These are phyloP conservation scores for Erpornis zantholeuca DNA, from an alignment of 2,113 vertebrate genomes.

Conservation along the genomic window DNA sequence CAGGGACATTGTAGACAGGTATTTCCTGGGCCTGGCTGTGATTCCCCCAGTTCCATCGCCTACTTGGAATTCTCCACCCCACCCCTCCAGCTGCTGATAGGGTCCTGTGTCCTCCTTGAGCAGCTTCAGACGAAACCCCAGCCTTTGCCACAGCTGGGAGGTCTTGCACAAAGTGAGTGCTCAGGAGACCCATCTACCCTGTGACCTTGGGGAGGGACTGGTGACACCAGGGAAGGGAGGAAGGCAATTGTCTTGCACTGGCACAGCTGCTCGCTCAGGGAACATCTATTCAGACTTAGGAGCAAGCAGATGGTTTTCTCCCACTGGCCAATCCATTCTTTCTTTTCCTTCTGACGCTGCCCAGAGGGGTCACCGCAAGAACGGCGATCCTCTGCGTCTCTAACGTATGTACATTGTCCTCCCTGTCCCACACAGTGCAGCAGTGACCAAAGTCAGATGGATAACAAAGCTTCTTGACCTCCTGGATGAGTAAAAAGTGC, in stretches of 20 bases:
- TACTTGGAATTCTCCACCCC: neutral
- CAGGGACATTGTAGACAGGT: neutral
- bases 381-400: neutral
- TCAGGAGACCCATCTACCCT: neutral
- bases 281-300: neutral
- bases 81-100: neutral
- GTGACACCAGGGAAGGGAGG: neutral
- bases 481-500: neutral
- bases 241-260: neutral
- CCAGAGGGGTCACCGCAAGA: neutral
- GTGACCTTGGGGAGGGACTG: neutral
- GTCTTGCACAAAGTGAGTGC: neutral
- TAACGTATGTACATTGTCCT: neutral
- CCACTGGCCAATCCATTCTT: neutral
- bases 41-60: neutral
- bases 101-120: neutral
- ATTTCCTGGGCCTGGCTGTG: constrained; percentile 28
- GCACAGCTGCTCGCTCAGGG: neutral
- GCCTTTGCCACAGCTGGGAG: rapidly evolving
- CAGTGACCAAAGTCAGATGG: neutral
- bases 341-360: neutral
- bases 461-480: neutral
- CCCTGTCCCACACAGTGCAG: neutral
- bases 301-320: constrained; percentile 18
- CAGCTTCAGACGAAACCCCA: neutral